phyloP scores from a whole-genome alignment of 2,113 vertebrate species.

The Carassius gibelio region DNA sequence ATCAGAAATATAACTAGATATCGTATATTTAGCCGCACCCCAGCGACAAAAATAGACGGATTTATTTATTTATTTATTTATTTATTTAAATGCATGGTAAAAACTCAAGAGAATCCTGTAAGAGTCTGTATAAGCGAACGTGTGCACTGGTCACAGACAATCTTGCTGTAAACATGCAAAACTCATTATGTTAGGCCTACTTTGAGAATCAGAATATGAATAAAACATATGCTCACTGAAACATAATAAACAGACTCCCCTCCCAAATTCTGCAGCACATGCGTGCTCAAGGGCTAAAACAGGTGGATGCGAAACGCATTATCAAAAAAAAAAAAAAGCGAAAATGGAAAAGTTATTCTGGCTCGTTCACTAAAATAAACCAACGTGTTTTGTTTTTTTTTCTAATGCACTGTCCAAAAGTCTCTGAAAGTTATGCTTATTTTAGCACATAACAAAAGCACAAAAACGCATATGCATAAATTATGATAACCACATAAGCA shows the following conservation, averaged over 20 bases:
- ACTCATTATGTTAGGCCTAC: background rate
- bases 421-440: background rate
- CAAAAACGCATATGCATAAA: background rate
- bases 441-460: background rate
- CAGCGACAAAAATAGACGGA: background rate
- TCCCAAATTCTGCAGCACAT: conserved; percentile 38
- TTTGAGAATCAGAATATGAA: background rate
- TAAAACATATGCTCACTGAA: background rate
- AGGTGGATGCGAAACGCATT: background rate
- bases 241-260: conserved; percentile 39
- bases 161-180: background rate
- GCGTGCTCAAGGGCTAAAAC: background rate
- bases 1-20: background rate
- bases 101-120: background rate
- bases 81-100: background rate
- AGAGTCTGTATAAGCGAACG: background rate
- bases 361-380: background rate
- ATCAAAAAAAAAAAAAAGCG: too few species aligned
- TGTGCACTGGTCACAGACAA: background rate
- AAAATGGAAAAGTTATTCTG: conserved; percentile 1
- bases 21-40: background rate
- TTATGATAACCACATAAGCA: background rate
- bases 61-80: background rate
- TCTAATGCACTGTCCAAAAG: background rate
- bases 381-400: background rate